Percentiles rank a stretch among this genome's conserved stretches.
Evolutionary conservation across 2,113 vertebrate species (phyloP).

Genomic region (Gasterosteus nipponicus): DNA sequence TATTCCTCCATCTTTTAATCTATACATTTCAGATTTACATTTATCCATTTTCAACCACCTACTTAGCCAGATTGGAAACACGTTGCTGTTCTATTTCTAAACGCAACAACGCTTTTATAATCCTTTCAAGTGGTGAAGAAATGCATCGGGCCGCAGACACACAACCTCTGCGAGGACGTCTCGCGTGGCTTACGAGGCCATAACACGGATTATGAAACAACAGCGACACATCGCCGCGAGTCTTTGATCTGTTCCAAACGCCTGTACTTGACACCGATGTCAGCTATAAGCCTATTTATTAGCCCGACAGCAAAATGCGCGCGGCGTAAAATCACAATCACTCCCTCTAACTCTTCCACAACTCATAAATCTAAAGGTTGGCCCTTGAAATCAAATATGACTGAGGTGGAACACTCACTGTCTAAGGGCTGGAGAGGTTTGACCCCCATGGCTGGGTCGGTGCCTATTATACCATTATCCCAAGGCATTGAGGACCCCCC

Average conservation of each 20-base stretch:
- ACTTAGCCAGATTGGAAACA: not conserved
- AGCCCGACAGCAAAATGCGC: not conserved
- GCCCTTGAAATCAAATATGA: constrained; percentile 70
- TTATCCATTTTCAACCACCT: not conserved
- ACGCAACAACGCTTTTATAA: not conserved
- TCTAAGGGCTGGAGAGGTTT: constrained; percentile 33
- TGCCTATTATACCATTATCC: constrained; percentile 57
- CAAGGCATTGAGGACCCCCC: constrained; percentile 34
- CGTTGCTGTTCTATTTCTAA: not conserved
- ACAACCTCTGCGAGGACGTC: not conserved
- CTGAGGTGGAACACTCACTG: constrained; percentile 43
- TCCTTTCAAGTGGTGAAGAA: constrained; percentile 13
- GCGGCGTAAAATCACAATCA: constrained; percentile 14
- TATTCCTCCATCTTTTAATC: not conserved
- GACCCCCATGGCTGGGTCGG: constrained; percentile 36
- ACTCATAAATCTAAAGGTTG: constrained; percentile 40
- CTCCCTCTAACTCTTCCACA: not conserved
- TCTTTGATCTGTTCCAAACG: not conserved
- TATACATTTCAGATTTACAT: not conserved
- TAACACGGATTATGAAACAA: not conserved
- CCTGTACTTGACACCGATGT: not conserved
- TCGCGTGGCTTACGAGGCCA: constrained; percentile 1
- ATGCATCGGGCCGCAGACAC: not conserved
- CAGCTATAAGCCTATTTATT: not conserved
- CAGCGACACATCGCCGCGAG: not conserved